Evolutionary conservation across 2,113 vertebrate species (phyloP).

Genomic region (Circaetus gallicus): DNA sequence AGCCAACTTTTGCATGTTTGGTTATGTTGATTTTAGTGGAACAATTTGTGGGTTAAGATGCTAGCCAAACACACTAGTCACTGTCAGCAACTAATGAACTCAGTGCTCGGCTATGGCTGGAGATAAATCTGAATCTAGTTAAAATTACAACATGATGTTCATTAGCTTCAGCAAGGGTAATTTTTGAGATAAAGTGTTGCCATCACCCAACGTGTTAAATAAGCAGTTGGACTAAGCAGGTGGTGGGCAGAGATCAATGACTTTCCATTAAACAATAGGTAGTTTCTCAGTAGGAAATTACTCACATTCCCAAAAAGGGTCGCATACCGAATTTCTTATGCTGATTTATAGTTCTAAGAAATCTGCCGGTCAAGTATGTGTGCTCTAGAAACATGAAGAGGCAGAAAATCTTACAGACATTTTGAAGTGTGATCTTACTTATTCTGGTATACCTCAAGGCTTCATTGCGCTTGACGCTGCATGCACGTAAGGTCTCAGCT

Average conservation of each 20-base stretch:
- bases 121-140: slow-evolving; percentile 62
- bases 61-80: slow-evolving; percentile 12
- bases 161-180: slow-evolving; percentile 64
- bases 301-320: slow-evolving; percentile 4
- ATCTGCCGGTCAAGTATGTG: background rate
- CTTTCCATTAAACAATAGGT: slow-evolving; percentile 57
- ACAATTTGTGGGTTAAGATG: background rate
- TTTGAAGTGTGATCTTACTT: background rate
- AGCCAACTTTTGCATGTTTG: background rate
- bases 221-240: slow-evolving; percentile 54
- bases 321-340: background rate
- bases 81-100: slow-evolving; percentile 28
- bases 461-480: background rate
- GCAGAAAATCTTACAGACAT: background rate
- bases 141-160: slow-evolving; percentile 59
- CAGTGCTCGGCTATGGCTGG: background rate
- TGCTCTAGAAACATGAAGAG: background rate
- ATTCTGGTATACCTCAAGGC: background rate
- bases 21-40: background rate
- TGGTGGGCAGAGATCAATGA: slow-evolving; percentile 52
- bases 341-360: background rate
- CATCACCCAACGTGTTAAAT: slow-evolving; percentile 59
- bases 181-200: slow-evolving; percentile 56
- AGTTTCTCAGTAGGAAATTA: slow-evolving; percentile 51
- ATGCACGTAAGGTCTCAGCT: background rate